A percentile compares a stretch with the other conserved stretches of the same genome.
Conservation (phyloP, 2,888 invertebrate genomes). For the Epiblema foenella region DNA sequence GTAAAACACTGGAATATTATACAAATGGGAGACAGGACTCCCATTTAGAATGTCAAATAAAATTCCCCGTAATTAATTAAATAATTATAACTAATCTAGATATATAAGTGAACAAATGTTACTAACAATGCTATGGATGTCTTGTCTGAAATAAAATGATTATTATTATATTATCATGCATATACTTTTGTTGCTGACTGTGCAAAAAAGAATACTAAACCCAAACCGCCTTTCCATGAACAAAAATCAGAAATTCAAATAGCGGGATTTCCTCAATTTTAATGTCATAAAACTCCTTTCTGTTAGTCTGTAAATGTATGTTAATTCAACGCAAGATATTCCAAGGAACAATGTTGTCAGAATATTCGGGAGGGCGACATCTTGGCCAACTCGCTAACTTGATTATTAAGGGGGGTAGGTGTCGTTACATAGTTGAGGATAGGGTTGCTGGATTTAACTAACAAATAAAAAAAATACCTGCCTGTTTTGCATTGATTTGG, state of each 20-base stretch:
- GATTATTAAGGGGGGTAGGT: constrained; percentile 37
- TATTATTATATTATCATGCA: too few species aligned
- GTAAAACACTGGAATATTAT: too few species aligned
- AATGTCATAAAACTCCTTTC: constrained; percentile 22
- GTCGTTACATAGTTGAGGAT: constrained; percentile 30
- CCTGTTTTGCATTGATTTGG: too few species aligned
- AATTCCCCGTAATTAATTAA: too few species aligned
- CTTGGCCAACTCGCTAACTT: constrained; percentile 41
- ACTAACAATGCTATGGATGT: too few species aligned
- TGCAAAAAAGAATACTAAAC: not conserved
- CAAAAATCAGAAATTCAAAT: constrained; percentile 18
- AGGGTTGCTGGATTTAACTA: constrained; percentile 10
- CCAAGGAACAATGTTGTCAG: constrained; percentile 42
- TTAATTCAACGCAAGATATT: constrained; percentile 41
- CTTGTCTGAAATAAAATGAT: too few species aligned
- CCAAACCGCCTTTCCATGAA: not conserved
- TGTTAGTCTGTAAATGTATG: constrained; percentile 36
- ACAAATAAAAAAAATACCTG: not conserved
- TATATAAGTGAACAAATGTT: too few species aligned
- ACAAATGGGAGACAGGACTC: too few species aligned
- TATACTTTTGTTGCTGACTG: too few species aligned
- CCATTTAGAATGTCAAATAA: too few species aligned
- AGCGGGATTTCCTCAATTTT: constrained; percentile 6
- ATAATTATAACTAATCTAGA: too few species aligned
- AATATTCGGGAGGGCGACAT: constrained; percentile 39